These are phyloP conservation scores for Brachirus orientalis DNA, from an alignment of 2,113 vertebrate species.

Conservation along the genomic window DNA sequence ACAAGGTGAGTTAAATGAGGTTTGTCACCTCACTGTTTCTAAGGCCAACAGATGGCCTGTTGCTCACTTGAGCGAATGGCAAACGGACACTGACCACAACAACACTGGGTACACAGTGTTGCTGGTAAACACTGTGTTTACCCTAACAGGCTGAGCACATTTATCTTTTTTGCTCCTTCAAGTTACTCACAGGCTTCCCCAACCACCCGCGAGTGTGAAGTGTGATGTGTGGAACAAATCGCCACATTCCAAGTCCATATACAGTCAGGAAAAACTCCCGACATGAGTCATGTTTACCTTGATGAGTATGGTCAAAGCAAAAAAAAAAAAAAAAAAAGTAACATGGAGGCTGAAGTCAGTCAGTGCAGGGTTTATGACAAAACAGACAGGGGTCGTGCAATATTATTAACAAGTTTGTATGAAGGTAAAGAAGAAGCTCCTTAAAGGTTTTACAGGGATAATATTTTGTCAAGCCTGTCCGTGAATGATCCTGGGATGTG, in stretches of 20 bases:
- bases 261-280: constrained; percentile 48
- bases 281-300: constrained; percentile 44
- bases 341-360: constrained; percentile 21
- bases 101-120: constrained; percentile 18
- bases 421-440: not conserved
- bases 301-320: constrained; percentile 32
- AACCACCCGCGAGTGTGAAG: constrained; percentile 19
- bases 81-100: constrained; percentile 19
- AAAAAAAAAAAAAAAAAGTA: constrained; percentile 24
- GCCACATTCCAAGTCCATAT: constrained; percentile 62
- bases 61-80: constrained; percentile 20
- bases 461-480: no score
- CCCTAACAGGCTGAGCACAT: constrained; percentile 1
- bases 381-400: not conserved
- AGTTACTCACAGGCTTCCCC: constrained; percentile 5
- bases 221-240: constrained; percentile 51
- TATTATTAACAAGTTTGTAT: not conserved
- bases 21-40: constrained; percentile 25
- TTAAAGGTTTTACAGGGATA: no score
- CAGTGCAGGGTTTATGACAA: constrained; percentile 1
- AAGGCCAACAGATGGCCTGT: constrained; percentile 47
- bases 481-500: not conserved
- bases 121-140: constrained; percentile 12
- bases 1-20: constrained; percentile 19
- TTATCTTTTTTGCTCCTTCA: not conserved